Base-by-base conservation (phyloP, 2,113 vertebrate genomes). In the Apaloderma vittatum region DNA sequence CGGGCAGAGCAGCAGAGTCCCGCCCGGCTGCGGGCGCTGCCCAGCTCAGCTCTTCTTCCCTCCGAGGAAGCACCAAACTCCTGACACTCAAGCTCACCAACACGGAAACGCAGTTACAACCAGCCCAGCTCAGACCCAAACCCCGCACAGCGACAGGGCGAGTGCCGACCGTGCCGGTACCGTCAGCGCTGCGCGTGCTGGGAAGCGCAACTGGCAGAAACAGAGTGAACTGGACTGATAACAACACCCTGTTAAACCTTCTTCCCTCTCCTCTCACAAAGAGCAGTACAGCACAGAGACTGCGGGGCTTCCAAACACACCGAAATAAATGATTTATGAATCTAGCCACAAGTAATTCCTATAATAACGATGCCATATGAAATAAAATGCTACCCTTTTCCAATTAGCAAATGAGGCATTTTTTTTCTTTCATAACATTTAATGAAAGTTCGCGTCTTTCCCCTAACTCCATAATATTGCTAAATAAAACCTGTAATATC, bases 401-500 rank as follows among this genome's bases (percentile, higher is more conserved):
- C 90, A 98, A 97, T 98, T 97, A 98, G 96, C 94, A 97, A 97
- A 97, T 94, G 97, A 98, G 95, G 97, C 96, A 36, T 96, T 95
- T 97, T 96, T 96, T 98, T 95, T 96, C 94, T 96, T 96, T 94
- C 87, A 85, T 85, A 97, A 97, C 94, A 98, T 98, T 98, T 98
- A 98, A 98, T 98, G 95, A 96, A 98, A 98, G 95, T 97, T 98
- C 91, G 87, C 68, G 32, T 98, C 86, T 94, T 95, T 90, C 24
- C 59, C 94, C 93, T 90, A 82, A 82, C 54, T 83, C 85, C 81
- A 0, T 86, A 97, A 97, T 97, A 98, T 98, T 98, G 96, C 96
- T 98, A 98, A 98, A 98, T 98, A 98, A 98, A 98, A 96, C 96
- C 97, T 98, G 86, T 91, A 95, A 93, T 97, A 97, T 95, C 95